These are phyloP conservation scores for Pungitius pungitius DNA, from an alignment of 2,113 vertebrate species.

Conservation along the genomic window DNA sequence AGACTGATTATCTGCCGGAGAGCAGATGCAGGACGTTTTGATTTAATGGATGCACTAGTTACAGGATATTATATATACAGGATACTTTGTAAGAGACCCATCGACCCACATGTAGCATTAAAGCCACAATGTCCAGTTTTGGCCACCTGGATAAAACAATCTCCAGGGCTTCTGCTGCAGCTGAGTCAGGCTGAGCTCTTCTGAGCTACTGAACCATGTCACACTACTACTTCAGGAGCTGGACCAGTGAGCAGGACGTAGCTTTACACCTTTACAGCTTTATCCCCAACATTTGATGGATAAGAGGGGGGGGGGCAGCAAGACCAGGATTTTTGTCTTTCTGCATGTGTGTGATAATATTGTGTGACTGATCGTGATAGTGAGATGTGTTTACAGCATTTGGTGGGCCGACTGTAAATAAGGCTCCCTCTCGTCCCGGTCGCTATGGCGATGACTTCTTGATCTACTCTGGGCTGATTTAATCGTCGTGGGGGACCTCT, in stretches of 20 bases:
- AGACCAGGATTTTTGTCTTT: constrained; percentile 19
- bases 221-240: constrained; percentile 21
- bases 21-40: background rate
- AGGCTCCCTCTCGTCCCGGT: constrained; percentile 46
- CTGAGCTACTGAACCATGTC: constrained; percentile 32
- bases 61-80: background rate
- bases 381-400: constrained; percentile 59
- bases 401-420: constrained; percentile 61
- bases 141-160: constrained; percentile 10
- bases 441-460: constrained; percentile 76
- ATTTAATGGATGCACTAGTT: background rate
- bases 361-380: constrained; percentile 53
- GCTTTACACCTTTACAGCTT: constrained; percentile 38
- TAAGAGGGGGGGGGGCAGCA: constrained; percentile 16
- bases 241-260: constrained; percentile 11
- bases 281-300: constrained; percentile 40
- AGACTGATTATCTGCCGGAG: background rate
- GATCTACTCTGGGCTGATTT: constrained; percentile 79
- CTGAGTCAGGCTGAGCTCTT: background rate
- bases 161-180: constrained; percentile 10
- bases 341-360: constrained; percentile 11
- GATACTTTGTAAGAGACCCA: background rate
- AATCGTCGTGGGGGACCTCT: constrained; percentile 71
- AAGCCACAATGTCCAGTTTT: constrained; percentile 19
- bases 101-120: background rate